Percentiles rank a stretch among this genome's conserved stretches.
Evolutionary conservation across 1,140 invertebrate species (phyloP).

Genomic region (Drosophila pseudoobscura): DNA sequence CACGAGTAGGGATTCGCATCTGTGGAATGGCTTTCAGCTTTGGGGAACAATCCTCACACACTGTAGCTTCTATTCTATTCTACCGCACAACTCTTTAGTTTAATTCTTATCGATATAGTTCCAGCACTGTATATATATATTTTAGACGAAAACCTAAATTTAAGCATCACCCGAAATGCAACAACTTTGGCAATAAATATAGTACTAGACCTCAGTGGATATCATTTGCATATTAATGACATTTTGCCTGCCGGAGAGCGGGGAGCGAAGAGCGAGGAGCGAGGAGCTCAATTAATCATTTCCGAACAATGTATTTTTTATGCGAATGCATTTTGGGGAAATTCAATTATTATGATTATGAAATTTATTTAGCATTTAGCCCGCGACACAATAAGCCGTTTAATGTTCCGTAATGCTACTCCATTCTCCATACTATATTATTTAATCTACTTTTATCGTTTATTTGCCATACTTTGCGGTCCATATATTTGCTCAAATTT

Average conservation of each 20-base stretch:
- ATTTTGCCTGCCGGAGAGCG: neutral
- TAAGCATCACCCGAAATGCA: constrained; percentile 34
- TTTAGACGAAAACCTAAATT: constrained; percentile 39
- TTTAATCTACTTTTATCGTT: constrained; percentile 30
- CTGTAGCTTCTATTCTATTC: constrained; percentile 14
- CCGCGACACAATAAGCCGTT: constrained; percentile 44
- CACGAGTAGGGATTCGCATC: no score
- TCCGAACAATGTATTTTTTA: constrained; percentile 2
- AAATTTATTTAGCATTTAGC: constrained; percentile 42
- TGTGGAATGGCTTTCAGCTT: no score
- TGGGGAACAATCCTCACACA: no score
- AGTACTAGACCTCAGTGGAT: neutral
- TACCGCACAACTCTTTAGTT: constrained; percentile 13
- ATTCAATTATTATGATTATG: constrained; percentile 22
- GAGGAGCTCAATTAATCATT: constrained; percentile 29
- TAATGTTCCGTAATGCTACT: constrained; percentile 30
- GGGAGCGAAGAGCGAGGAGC: no score
- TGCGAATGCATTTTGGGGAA: constrained; percentile 2
- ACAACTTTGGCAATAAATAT: constrained; percentile 18
- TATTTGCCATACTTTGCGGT: constrained; percentile 61
- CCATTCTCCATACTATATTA: constrained; percentile 9
- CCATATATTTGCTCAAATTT: constrained; percentile 54
- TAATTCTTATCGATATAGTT: constrained; percentile 30
- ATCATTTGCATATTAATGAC: constrained; percentile 41
- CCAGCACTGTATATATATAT: constrained; percentile 53